phyloP scores from a whole-genome alignment of 2,797 vertebrate species.

The Malacoraja senta region DNA sequence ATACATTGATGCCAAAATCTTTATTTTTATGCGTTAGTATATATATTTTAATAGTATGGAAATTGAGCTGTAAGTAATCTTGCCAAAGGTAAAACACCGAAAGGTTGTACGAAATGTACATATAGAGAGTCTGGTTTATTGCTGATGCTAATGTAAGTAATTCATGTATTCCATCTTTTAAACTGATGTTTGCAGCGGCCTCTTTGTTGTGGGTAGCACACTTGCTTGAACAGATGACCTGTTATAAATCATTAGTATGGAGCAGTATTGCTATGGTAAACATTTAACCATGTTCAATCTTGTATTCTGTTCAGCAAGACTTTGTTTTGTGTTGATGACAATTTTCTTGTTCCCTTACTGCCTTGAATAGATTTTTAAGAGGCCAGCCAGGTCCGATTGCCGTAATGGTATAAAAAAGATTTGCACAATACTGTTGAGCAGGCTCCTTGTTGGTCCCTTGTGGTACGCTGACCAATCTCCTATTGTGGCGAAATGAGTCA shows the following conservation, averaged over 20 bases:
- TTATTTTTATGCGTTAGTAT: constrained; percentile 99
- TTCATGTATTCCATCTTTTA: constrained; percentile 63
- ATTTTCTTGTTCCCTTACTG: constrained; percentile 44
- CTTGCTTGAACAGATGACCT: constrained; percentile 78
- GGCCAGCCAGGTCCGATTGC: constrained; percentile 47
- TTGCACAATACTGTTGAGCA: constrained; percentile 29
- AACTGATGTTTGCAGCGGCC: constrained; percentile 56
- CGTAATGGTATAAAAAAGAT: constrained; percentile 42
- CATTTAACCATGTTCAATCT: constrained; percentile 49
- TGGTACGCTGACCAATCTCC: not conserved
- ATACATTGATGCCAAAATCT: constrained; percentile 92
- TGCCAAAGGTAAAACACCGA: constrained; percentile 87
- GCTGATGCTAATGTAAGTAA: constrained; percentile 75
- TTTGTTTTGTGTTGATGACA: constrained; percentile 49
- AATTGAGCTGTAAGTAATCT: constrained; percentile 97
- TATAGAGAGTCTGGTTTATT: constrained; percentile 74
- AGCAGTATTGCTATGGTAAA: constrained; percentile 60
- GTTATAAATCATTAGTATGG: constrained; percentile 44
- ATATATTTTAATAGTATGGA: constrained; percentile 97
- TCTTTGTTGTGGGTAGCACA: constrained; percentile 76
- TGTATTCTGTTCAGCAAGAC: constrained; percentile 52
- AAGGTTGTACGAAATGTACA: constrained; percentile 80
- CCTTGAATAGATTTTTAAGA: constrained; percentile 54
- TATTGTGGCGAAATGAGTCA: constrained; percentile 47
- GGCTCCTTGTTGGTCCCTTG: constrained; percentile 18